Evolutionary conservation across 2,888 invertebrate species (phyloP), one percentile per base, ranked within the genome.

Genomic region (Disparrhopalites patrizii): DNA sequence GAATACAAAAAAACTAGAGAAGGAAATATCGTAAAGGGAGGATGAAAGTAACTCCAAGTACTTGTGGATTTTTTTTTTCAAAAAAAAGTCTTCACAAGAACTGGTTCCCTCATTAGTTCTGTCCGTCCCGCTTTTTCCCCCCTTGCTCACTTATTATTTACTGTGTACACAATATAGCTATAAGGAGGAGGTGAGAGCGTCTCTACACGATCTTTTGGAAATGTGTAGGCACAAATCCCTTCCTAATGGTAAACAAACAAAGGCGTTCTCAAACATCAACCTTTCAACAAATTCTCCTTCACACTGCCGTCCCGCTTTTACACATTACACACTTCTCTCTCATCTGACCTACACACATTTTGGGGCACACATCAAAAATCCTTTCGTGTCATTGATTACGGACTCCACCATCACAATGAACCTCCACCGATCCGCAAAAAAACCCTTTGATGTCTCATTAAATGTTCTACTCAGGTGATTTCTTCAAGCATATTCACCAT

Each of bases 101-200:
- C 73, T 71, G 73, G 73, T 73, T 72, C 68, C 68, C 70, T 73
- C 73, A 73, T 73, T 73, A 69, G 68, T 64, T 67, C 50, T 51
- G 51, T 27, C 36, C 61, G 30, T 52, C 3, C 7, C 20, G 47
- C n/a, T n/a, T n/a, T n/a, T n/a, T n/a, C n/a, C n/a, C n/a, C n/a
- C n/a, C n/a, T n/a, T n/a, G n/a, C n/a, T n/a, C n/a, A n/a, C n/a
- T n/a, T n/a, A n/a, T n/a, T n/a, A n/a, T n/a, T n/a, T n/a, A n/a
- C n/a, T n/a, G n/a, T n/a, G n/a, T n/a, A n/a, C n/a, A n/a, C n/a
- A n/a, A n/a, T n/a, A n/a, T n/a, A n/a, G n/a, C n/a, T n/a, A n/a
- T n/a, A n/a, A n/a, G n/a, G n/a, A n/a, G n/a, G n/a, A n/a, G n/a
- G n/a, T n/a, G n/a, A n/a, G n/a, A n/a, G n/a, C n/a, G n/a, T n/a